A percentile compares a stretch with the other conserved stretches of the same genome.
These are phyloP conservation scores for Momotus momota DNA, from an alignment of 2,797 vertebrate species.

Conservation along the genomic window DNA sequence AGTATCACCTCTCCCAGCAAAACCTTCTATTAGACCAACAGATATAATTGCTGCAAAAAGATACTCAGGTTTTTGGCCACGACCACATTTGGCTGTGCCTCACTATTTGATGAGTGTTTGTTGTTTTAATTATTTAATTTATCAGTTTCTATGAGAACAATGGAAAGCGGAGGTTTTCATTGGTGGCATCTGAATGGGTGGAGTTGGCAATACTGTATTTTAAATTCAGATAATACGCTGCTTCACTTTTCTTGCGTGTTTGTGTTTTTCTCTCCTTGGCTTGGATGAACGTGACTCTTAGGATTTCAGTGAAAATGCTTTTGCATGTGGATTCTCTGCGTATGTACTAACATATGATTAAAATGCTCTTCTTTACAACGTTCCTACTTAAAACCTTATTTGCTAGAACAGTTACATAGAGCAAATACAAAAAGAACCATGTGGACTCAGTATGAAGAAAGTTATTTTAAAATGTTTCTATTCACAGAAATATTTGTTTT, in stretches of 20 bases:
- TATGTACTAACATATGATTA: not conserved
- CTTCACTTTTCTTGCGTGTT: not conserved
- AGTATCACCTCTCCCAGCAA: too few relatives aligned
- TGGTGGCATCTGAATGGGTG: not conserved
- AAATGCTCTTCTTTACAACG: constrained; percentile 3
- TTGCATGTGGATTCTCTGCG: not conserved
- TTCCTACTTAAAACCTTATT: not conserved
- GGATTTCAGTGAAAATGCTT: constrained; percentile 1
- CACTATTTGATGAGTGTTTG: not conserved
- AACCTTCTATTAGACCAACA: not conserved
- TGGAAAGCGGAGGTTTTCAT: not conserved
- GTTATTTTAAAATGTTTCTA: not conserved
- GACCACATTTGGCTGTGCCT: not conserved
- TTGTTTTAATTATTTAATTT: not conserved
- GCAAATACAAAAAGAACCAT: not conserved
- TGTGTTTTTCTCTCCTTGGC: not conserved
- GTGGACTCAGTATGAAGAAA: not conserved
- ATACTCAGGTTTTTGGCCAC: not conserved
- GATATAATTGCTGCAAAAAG: not conserved
- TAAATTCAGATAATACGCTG: not conserved
- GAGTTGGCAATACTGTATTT: not conserved
- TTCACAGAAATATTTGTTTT: constrained; percentile 25
- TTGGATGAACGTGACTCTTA: not conserved
- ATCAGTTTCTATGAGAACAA: not conserved
- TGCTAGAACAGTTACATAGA: not conserved